These are phyloP conservation scores for Saccostrea glomerata DNA, from an alignment of 1,140 invertebrate species.

Conservation along the genomic window DNA sequence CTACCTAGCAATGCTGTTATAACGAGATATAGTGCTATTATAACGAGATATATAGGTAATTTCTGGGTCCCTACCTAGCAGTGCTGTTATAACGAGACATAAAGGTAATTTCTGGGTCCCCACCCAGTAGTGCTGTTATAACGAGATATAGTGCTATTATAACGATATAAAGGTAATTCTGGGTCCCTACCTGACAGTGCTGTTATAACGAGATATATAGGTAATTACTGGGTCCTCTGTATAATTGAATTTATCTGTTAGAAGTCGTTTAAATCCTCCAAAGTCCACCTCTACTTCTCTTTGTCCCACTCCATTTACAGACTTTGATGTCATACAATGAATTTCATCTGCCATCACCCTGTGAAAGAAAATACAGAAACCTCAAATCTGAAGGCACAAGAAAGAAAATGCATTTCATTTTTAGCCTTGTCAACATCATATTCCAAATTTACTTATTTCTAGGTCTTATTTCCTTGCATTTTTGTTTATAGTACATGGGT, in stretches of 20 bases:
- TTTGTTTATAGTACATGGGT: no score
- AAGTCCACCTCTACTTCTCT: conserved; percentile 70
- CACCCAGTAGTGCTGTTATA: neutral
- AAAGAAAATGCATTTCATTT: no score
- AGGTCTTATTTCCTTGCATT: no score
- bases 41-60: neutral
- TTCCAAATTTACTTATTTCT: no score
- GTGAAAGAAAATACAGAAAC: conserved; percentile 24
- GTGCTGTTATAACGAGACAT: conserved; percentile 54
- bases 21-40: neutral
- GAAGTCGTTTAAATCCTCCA: conserved; percentile 67
- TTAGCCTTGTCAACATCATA: no score
- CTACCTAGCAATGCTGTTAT: no score
- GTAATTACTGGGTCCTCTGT: conserved; percentile 69
- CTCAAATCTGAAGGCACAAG: no score
- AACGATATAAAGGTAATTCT: conserved; percentile 64
- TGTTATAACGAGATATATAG: conserved; percentile 59
- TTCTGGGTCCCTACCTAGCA: neutral
- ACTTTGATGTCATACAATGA: conserved; percentile 66
- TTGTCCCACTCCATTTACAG: conserved; percentile 53
- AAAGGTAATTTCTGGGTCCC: conserved; percentile 67
- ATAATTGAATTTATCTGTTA: conserved; percentile 65
- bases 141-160: neutral
- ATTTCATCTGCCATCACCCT: conserved; percentile 66
- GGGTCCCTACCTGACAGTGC: neutral